Evolutionary conservation across 1,140 invertebrate species (phyloP).

Genomic region (Orius insidiosus): DNA sequence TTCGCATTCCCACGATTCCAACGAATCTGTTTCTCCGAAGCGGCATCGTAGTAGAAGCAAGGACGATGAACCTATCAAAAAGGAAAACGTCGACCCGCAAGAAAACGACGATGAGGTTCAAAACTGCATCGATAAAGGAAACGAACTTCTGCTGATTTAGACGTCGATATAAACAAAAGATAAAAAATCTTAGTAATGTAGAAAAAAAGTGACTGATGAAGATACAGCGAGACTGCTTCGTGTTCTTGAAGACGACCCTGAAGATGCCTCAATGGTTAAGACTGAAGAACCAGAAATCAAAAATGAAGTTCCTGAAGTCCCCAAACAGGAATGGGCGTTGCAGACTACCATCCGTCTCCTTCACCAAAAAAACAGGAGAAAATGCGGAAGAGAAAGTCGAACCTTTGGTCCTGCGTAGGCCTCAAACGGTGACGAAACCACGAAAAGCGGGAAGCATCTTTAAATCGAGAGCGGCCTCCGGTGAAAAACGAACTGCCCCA

Average conservation of each 20-base stretch:
- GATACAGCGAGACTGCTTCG: constrained; percentile 17
- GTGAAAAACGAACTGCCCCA: constrained; percentile 51
- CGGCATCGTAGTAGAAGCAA: constrained; percentile 9
- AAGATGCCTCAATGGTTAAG: constrained; percentile 6
- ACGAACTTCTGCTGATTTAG: constrained; percentile 18
- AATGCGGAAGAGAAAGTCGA: constrained; percentile 6
- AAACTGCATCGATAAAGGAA: constrained; percentile 18
- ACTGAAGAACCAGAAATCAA: constrained; percentile 15
- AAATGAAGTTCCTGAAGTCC: constrained; percentile 23
- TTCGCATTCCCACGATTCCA: constrained; percentile 18
- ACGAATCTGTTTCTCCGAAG: constrained; percentile 4
- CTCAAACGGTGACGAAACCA: constrained; percentile 1
- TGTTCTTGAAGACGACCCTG: constrained; percentile 18
- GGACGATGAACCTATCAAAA: constrained; percentile 7
- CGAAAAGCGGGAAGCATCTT: constrained; percentile 60
- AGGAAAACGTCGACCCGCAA: constrained; percentile 18
- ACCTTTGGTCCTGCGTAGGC: constrained; percentile 8
- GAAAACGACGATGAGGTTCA: constrained; percentile 19
- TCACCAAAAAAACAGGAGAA: constrained; percentile 10
- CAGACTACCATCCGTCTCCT: neutral
- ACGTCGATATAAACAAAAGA: constrained; percentile 17
- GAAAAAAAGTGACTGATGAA: constrained; percentile 10
- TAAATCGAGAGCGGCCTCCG: constrained; percentile 59
- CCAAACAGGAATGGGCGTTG: constrained; percentile 6
- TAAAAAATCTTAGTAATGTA: constrained; percentile 15